Evolutionary conservation across 2,797 vertebrate species (phyloP).

Genomic region (Takifugu rubripes): DNA sequence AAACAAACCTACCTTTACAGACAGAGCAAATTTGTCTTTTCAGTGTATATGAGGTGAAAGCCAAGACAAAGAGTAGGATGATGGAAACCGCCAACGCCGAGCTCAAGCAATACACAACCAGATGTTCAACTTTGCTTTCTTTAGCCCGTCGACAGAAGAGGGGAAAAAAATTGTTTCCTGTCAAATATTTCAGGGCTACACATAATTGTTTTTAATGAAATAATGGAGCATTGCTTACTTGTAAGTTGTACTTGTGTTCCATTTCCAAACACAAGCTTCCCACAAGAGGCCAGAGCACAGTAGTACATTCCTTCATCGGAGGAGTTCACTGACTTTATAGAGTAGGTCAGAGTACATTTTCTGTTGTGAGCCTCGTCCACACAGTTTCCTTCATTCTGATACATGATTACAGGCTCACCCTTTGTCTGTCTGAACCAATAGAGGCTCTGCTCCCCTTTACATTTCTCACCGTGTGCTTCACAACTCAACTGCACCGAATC

Average conservation of each 20-base stretch:
- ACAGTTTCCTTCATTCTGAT: constrained; percentile 25
- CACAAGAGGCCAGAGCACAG: constrained; percentile 56
- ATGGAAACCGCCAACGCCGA: constrained; percentile 16
- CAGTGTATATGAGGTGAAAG: constrained; percentile 16
- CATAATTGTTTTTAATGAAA: background rate
- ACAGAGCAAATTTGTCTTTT: background rate
- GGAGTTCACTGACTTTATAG: constrained; percentile 4
- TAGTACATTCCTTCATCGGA: constrained; percentile 52
- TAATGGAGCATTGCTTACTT: constrained; percentile 23
- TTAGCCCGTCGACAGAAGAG: background rate
- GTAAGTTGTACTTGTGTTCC: constrained; percentile 33
- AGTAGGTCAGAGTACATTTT: constrained; percentile 38
- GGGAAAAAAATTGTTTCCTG: background rate
- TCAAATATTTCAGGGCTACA: too few relatives aligned
- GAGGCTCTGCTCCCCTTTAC: constrained; percentile 28
- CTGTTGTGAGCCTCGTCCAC: fast-evolving
- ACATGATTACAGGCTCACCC: constrained; percentile 19
- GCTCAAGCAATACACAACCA: constrained; percentile 10
- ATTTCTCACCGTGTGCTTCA: constrained; percentile 20
- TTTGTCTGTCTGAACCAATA: constrained; percentile 55
- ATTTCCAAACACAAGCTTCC: constrained; percentile 53
- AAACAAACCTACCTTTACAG: too few relatives aligned
- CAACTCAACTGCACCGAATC: constrained; percentile 48
- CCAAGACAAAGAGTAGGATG: too few relatives aligned
- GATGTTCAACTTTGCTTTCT: background rate